Conservation (phyloP, 2,888 invertebrate species). For the Agrilus mali region DNA sequence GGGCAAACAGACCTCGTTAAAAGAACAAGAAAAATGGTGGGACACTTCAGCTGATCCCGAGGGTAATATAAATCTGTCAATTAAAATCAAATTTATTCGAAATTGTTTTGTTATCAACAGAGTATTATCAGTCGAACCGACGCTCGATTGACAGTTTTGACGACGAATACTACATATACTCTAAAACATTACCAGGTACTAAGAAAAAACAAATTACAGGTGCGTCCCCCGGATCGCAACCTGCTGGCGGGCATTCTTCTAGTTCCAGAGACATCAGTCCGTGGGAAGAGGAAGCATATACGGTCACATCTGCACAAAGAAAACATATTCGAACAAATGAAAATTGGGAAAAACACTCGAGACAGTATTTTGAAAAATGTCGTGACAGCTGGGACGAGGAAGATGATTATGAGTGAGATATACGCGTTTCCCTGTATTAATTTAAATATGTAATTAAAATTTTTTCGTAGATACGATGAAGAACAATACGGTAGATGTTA, state of each 20-base stretch:
- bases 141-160: slow-evolving; percentile 34
- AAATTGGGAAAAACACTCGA: slow-evolving; percentile 32
- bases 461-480: slow-evolving; percentile 27
- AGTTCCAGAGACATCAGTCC: slow-evolving; percentile 67
- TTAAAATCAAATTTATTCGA: too few relatives aligned
- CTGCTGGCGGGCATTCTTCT: slow-evolving; percentile 39
- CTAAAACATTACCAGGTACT: slow-evolving; percentile 28
- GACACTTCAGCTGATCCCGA: slow-evolving; percentile 33
- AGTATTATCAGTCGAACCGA: slow-evolving; percentile 25
- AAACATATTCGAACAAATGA: slow-evolving; percentile 33
- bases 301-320: slow-evolving; percentile 25
- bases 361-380: slow-evolving; percentile 31
- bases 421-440: not conserved
- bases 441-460: not conserved
- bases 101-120: slow-evolving; percentile 11
- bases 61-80: slow-evolving; percentile 14
- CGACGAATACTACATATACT: slow-evolving; percentile 30
- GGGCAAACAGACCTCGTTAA: slow-evolving; percentile 28
- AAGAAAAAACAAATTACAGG: slow-evolving; percentile 18
- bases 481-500: slow-evolving; percentile 21
- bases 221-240: slow-evolving; percentile 8
- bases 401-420: slow-evolving; percentile 56
- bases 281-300: slow-evolving; percentile 57
- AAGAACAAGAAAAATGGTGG: slow-evolving; percentile 36
- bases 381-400: slow-evolving; percentile 47